Percentiles rank a stretch among this genome's conserved stretches.
Evolutionary conservation across 2,797 vertebrate genomes (phyloP).

Genomic region (Myripristis murdjan): DNA sequence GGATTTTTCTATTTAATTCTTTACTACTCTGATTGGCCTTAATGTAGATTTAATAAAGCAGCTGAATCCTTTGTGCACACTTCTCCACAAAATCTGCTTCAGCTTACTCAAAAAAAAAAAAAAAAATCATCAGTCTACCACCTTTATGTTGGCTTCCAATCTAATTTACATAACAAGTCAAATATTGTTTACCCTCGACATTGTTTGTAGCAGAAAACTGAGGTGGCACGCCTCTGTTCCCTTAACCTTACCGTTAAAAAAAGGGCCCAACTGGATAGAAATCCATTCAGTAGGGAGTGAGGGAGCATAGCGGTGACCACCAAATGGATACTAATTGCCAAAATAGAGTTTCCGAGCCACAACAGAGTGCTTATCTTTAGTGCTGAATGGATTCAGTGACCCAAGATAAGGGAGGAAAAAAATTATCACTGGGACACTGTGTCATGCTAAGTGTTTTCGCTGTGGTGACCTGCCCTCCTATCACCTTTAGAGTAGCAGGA

Average conservation of each 20-base stretch:
- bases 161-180: conserved; percentile 12
- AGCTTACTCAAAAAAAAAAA: conserved; percentile 4
- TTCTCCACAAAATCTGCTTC: background rate
- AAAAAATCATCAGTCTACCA: background rate
- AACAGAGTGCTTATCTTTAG: background rate
- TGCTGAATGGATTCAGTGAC: background rate
- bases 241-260: no score
- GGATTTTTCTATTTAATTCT: background rate
- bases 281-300: no score
- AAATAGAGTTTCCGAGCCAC: no score
- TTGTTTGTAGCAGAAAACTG: conserved; percentile 4
- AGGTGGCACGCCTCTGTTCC: no score
- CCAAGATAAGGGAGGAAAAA: background rate
- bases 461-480: no score
- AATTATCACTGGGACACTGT: no score
- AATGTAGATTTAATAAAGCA: conserved; percentile 22
- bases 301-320: no score
- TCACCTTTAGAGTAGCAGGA: no score
- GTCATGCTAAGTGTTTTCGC: no score
- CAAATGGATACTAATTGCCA: no score
- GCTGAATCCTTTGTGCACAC: background rate
- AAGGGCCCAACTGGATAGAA: no score
- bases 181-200: background rate
- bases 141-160: conserved; percentile 17
- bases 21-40: conserved; percentile 17